Evolutionary conservation across 2,113 vertebrate genomes (phyloP), one percentile per base, ranked within the genome.

Genomic region (Todiramphus chloris): DNA sequence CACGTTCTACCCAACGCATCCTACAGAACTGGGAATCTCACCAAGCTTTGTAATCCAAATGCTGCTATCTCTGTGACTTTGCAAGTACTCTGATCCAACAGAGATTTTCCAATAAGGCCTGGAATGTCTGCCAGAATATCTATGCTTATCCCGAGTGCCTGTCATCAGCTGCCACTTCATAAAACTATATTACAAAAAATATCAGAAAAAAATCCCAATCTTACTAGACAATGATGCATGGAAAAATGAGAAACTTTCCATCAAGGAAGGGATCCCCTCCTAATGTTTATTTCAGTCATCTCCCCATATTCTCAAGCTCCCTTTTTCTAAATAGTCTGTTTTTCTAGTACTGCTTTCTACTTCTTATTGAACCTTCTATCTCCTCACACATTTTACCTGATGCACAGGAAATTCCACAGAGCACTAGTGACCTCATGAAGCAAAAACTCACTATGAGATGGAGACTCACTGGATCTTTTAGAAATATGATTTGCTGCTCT

Each of bases 11-110:
- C 80, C 87, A 87, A 66, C 66, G 91, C 66, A 51, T 62, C 84
- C 53, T 68, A 62, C 24, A 50, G 64, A 80, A 81, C 1, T 37
- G 27, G 81, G 69, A 87, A 81, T 72, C 77, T 51, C 77, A 91
- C 74, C 91, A 93, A 59, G 41, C 56, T 64, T 74, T 96, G 73
- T 89, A 89, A 83, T 69, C 53, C 75, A 88, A 94, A 83, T 50
- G 60, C 70, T 68, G 90, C 23, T 67, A 94, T 72, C 79, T 63
- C 50, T 44, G 44, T 82, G 73, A 87, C 60, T 76, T 73, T 59
- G 41, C 50, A 89, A 90, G 27, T 35, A 64, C 64, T 68, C 28
- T 53, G 28, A 94, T 62, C n/a, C 87, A 72, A 77, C 82, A 43
- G 51, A 66, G 73, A 58, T 66, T 90, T 84, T 95, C 85, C 94